Evolutionary conservation across 1,140 invertebrate species (phyloP).

Genomic region (Phymastichus coffea): DNA sequence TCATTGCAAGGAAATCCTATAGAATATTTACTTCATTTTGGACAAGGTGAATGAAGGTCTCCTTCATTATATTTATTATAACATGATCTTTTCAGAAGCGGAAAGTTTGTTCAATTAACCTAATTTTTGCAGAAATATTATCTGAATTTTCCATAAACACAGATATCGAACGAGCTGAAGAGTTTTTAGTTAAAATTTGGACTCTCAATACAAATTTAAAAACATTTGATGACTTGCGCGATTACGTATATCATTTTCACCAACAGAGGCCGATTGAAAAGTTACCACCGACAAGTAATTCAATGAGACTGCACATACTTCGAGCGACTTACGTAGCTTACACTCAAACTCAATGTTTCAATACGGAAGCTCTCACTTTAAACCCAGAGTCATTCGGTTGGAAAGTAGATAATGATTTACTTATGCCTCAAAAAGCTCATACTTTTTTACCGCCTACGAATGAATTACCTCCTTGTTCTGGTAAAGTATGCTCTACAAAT

Average conservation of each 20-base stretch:
- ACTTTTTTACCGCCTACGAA: neutral
- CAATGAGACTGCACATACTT: conserved; percentile 2
- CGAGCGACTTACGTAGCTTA: neutral
- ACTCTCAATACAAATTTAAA: neutral
- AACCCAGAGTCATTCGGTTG: neutral
- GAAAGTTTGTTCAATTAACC: neutral
- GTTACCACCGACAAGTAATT: neutral
- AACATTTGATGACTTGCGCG: neutral
- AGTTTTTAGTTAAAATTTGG: neutral
- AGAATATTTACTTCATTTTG: neutral
- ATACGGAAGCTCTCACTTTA: neutral
- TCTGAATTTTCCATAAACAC: neutral
- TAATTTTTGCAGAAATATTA: neutral
- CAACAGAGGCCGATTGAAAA: neutral
- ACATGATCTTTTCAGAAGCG: too few species aligned
- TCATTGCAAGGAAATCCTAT: neutral
- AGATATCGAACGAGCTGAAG: neutral
- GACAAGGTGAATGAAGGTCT: neutral
- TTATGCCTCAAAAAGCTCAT: neutral
- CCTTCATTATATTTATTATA: neutral
- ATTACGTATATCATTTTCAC: neutral
- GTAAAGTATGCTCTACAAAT: neutral
- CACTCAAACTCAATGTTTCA: neutral
- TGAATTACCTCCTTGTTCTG: neutral
- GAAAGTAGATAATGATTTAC: neutral